A percentile compares a stretch with the other conserved stretches of the same genome.
These are phyloP conservation scores for Polyodon spathula DNA, from an alignment of 2,113 vertebrate species.

Conservation along the genomic window DNA sequence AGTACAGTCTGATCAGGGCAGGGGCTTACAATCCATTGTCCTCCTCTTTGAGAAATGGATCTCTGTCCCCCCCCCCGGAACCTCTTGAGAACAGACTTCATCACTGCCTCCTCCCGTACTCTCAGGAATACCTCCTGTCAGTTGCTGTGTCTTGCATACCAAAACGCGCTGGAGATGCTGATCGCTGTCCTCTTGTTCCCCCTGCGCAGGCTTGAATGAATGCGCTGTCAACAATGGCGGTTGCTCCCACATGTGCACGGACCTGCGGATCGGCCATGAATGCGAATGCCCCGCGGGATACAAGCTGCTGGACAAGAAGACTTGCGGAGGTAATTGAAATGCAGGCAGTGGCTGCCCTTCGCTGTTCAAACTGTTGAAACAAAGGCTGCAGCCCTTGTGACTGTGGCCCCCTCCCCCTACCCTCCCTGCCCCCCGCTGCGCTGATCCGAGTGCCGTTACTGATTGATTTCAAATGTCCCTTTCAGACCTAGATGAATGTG, in stretches of 20 bases:
- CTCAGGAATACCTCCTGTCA: background rate
- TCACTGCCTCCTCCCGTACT: background rate
- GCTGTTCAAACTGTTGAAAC: constrained; percentile 23
- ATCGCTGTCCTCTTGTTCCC: constrained; percentile 1
- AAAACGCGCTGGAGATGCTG: constrained; percentile 40
- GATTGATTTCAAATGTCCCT: constrained; percentile 43
- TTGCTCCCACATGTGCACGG: constrained; percentile 91
- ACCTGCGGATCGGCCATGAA: constrained; percentile 79
- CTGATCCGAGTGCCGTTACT: constrained; percentile 41
- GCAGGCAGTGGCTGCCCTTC: constrained; percentile 35
- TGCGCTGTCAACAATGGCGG: constrained; percentile 84
- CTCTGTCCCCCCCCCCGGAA: too few relatives aligned
- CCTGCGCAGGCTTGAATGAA: constrained; percentile 57
- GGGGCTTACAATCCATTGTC: too few relatives aligned
- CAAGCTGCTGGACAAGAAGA: constrained; percentile 90
- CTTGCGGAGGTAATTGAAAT: constrained; percentile 80
- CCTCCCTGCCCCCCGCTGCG: constrained; percentile 2
- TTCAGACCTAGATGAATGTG: constrained; percentile 93
- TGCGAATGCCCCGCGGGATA: constrained; percentile 88
- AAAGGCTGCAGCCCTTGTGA: constrained; percentile 4
- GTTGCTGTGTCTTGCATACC: constrained; percentile 30
- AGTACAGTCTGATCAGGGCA: too few relatives aligned
- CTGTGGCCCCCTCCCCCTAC: background rate
- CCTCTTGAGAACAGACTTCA: constrained; percentile 8
- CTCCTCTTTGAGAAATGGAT: too few relatives aligned